Evolutionary conservation across 2,888 invertebrate genomes (phyloP).

Genomic region (Antitype chi): DNA sequence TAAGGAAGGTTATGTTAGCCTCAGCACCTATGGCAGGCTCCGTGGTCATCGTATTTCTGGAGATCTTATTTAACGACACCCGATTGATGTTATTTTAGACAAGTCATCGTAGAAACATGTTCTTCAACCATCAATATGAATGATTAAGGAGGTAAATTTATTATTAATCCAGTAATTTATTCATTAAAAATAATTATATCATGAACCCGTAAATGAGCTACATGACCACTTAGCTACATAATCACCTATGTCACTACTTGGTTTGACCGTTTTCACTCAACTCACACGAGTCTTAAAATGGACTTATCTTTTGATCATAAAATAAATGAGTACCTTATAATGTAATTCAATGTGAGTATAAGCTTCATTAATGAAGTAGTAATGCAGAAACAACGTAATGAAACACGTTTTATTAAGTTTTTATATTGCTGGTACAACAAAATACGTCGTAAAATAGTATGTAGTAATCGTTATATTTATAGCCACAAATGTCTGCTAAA

Average conservation of each 20-base stretch:
- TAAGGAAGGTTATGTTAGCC: background rate
- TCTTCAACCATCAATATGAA: background rate
- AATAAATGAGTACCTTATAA: constrained; percentile 11
- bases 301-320: constrained; percentile 5
- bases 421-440: background rate
- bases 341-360: background rate
- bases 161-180: background rate
- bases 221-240: background rate
- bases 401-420: constrained; percentile 16
- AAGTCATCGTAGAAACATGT: background rate
- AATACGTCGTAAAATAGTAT: constrained; percentile 20
- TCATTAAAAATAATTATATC: background rate
- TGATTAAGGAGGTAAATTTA: background rate
- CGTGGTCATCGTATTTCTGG: background rate
- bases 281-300: background rate
- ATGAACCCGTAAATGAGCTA: background rate
- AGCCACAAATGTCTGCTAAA: constrained; percentile 9
- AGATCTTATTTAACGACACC: background rate
- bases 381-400: constrained; percentile 13
- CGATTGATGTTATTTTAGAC: background rate
- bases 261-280: background rate
- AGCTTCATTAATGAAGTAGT: constrained; percentile 21
- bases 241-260: background rate
- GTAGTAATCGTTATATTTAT: background rate
- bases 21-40: background rate